phyloP scores from a whole-genome alignment of 92 coral and sea anemone genomes.

The Actinernus sp. region DNA sequence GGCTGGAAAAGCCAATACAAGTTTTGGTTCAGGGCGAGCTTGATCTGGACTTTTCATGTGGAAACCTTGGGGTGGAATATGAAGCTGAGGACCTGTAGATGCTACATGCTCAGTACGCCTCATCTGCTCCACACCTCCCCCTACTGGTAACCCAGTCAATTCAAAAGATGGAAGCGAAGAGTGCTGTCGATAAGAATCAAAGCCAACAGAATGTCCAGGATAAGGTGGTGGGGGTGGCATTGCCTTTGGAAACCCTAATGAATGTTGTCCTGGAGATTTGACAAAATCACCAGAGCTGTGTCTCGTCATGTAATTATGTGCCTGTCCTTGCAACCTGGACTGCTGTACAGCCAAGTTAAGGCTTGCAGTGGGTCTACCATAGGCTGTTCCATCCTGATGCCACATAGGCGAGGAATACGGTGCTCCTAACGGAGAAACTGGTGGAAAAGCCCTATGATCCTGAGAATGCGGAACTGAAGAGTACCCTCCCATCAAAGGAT shows the following conservation, averaged over 20 bases:
- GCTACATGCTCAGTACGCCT: not conserved
- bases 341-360: constrained; percentile 14
- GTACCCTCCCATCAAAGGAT: constrained; percentile 39
- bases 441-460: constrained; percentile 41
- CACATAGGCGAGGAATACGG: constrained; percentile 57
- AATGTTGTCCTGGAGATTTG: constrained; percentile 34
- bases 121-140: constrained; percentile 17
- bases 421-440: constrained; percentile 5
- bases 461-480: constrained; percentile 44
- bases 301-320: constrained; percentile 69
- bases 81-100: constrained; percentile 7
- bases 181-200: constrained; percentile 41
- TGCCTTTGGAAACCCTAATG: constrained; percentile 51
- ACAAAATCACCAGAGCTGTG: constrained; percentile 60
- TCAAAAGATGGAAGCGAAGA: constrained; percentile 20
- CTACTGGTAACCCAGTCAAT: not conserved
- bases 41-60: constrained; percentile 12
- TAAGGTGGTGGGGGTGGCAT: constrained; percentile 86
- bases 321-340: constrained; percentile 42
- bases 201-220: constrained; percentile 62
- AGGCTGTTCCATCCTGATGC: constrained; percentile 70
- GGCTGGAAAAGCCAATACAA: constrained; percentile 72
- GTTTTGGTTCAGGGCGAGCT: constrained; percentile 56
- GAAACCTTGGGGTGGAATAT: constrained; percentile 9
- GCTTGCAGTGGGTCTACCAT: constrained; percentile 38